Evolutionary conservation across 2,797 vertebrate genomes (phyloP).

Genomic region (Neosilurus hyrtlii): DNA sequence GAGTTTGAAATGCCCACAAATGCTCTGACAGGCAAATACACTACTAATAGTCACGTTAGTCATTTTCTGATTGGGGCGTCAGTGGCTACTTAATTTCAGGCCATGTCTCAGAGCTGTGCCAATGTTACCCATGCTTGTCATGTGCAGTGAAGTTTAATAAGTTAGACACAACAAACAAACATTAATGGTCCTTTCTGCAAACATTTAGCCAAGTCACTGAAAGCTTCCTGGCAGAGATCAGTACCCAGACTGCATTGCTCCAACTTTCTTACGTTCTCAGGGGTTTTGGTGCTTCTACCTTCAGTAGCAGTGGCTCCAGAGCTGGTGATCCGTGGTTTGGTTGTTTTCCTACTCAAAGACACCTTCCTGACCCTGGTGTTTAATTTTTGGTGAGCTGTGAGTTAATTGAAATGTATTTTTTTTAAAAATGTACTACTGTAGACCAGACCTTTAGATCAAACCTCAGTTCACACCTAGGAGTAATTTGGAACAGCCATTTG

Average conservation of each 20-base stretch:
- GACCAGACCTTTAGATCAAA: too few species aligned
- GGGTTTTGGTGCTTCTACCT: conserved; percentile 8
- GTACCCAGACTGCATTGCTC: not conserved
- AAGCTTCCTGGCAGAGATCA: conserved; percentile 14
- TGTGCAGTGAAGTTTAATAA: conserved; percentile 53
- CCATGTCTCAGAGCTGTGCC: conserved; percentile 61
- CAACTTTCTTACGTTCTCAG: not conserved
- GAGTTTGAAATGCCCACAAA: conserved; percentile 51
- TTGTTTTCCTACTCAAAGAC: not conserved
- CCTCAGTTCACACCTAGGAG: too few species aligned
- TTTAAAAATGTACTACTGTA: too few species aligned
- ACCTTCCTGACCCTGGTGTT: not conserved
- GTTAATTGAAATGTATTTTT: not conserved
- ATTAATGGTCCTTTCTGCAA: conserved; percentile 26
- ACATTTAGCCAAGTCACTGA: conserved; percentile 34
- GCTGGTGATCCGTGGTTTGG: not conserved
- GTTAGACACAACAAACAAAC: conserved; percentile 68
- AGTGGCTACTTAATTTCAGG: conserved; percentile 67
- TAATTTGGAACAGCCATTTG: too few species aligned
- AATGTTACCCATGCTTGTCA: conserved; percentile 54
- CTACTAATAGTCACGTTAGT: conserved; percentile 59
- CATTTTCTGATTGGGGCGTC: conserved; percentile 64
- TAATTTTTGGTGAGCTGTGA: not conserved
- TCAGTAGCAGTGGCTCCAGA: not conserved
- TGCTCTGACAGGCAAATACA: conserved; percentile 69